Percentiles rank a stretch among this genome's conserved stretches.
Conservation (phyloP, 2,113 vertebrate genomes). For the Montifringilla adamsi region DNA sequence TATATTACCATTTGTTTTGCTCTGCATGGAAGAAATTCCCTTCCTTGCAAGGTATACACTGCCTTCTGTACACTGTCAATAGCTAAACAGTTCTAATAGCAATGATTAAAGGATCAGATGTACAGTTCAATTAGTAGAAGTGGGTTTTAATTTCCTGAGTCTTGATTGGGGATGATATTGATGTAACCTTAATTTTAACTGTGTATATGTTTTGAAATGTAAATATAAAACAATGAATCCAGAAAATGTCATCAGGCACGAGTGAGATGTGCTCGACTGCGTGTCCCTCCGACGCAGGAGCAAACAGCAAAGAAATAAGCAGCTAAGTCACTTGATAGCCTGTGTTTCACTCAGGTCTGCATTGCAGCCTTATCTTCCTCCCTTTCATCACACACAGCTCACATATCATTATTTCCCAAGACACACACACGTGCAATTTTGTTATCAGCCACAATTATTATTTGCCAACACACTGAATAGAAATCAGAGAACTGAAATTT, state of each 20-base stretch:
- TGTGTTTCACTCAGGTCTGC: background rate
- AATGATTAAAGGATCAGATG: conserved; percentile 14
- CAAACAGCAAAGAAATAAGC: background rate
- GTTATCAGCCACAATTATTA: background rate
- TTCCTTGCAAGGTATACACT: background rate
- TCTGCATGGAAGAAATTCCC: background rate
- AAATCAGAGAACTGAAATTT: background rate
- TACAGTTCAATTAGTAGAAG: conserved; percentile 23
- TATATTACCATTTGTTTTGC: background rate
- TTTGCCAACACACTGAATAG: background rate
- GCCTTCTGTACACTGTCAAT: background rate
- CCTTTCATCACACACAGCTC: background rate
- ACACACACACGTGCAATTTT: background rate
- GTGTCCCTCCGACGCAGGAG: background rate
- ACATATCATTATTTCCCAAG: background rate
- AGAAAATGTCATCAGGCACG: background rate
- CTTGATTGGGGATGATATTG: background rate
- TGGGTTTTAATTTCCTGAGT: conserved; percentile 12
- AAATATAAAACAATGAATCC: background rate
- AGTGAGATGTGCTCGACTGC: background rate
- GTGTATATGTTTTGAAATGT: conserved; percentile 10
- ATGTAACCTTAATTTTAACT: background rate
- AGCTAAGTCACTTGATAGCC: background rate
- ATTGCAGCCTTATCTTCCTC: background rate
- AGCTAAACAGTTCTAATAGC: background rate